phyloP scores from a whole-genome alignment of 2,888 invertebrate genomes.

The Diplazon laetatorius region DNA sequence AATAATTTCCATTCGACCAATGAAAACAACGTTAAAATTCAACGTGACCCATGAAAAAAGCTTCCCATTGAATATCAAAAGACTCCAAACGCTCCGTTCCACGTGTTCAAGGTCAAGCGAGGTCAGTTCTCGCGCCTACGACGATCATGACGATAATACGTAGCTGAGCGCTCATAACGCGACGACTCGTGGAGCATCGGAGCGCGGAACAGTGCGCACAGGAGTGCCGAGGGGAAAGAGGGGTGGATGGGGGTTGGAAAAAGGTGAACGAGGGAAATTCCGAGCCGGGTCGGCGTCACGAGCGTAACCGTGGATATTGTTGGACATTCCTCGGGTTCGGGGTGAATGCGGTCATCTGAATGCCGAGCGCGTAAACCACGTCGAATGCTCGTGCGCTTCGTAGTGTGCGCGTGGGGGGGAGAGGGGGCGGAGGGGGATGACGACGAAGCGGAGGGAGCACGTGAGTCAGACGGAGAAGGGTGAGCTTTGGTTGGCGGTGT shows the following conservation, averaged over 20 bases:
- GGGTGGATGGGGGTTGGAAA: no score
- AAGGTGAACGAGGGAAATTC: constrained; percentile 60
- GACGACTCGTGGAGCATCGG: not conserved
- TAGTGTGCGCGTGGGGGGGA: constrained; percentile 67
- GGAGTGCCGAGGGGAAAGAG: constrained; percentile 47
- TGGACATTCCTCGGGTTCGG: constrained; percentile 80
- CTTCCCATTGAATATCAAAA: constrained; percentile 1
- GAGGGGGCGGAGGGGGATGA: constrained; percentile 53
- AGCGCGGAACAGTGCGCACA: no score
- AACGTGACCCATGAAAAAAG: constrained; percentile 2
- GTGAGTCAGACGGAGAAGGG: constrained; percentile 62
- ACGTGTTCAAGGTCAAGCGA: not conserved
- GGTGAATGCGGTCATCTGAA: constrained; percentile 81
- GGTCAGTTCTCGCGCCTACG: constrained; percentile 20
- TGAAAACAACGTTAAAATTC: not conserved
- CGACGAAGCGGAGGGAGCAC: constrained; percentile 63
- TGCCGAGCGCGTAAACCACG: constrained; percentile 81
- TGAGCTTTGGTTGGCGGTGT: constrained; percentile 64
- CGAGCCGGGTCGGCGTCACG: constrained; percentile 63
- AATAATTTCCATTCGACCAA: not conserved
- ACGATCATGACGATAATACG: constrained; percentile 41
- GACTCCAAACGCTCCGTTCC: not conserved
- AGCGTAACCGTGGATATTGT: constrained; percentile 73
- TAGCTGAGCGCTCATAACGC: constrained; percentile 43
- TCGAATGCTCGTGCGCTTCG: constrained; percentile 77